Evolutionary conservation across 2,888 invertebrate species (phyloP), one percentile per base, ranked within the genome.

Genomic region (Scaptomyza cyrtandrae): DNA sequence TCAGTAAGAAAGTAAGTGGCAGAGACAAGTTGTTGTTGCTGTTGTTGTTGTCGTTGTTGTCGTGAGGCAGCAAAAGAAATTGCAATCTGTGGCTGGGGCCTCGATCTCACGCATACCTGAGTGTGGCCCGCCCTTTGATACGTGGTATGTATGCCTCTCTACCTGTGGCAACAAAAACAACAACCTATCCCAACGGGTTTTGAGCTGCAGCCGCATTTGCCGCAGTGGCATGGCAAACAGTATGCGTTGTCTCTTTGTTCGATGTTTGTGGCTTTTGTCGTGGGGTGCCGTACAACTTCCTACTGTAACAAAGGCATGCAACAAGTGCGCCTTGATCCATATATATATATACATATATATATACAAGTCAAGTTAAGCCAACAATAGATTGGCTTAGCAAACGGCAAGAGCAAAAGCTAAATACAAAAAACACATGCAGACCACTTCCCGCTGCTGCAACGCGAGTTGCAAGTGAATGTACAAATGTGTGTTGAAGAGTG

Each of bases 171-270:
- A 62, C 35, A 35, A 35, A 33, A 35, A 29, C 57, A 35, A 37
- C 43, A 88, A 82, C 84, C 84, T 85, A 85, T 85, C 85, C 86
- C 85, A 86, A 88, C 83, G 83, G 86, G 86, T 87, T 85, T 85
- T 56, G 6, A 54, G 61, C 79, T 75, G 70, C 60, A 55, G 68
- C 81, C 61, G 62, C 70, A 69, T 65, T 72, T 61, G 24, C 24
- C 24, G 24, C 24, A 53, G 52, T 63, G 59, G 45, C 31, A 48
- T 29, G 46, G 59, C 66, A 58, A 62, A 27, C 44, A 62, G 53
- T 31, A 29, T 58, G 61, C 62, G 57, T 48, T 56, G 70, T 52
- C 48, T 54, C 41, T 56, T 37, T 39, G 67, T 49, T 19, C 49
- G 9, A 14, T 14, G 14, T n/a, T 24, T 73, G 73, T 53, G 60